Evolutionary conservation across 2,797 vertebrate genomes (phyloP).

Genomic region (Poeciliopsis presidionis): DNA sequence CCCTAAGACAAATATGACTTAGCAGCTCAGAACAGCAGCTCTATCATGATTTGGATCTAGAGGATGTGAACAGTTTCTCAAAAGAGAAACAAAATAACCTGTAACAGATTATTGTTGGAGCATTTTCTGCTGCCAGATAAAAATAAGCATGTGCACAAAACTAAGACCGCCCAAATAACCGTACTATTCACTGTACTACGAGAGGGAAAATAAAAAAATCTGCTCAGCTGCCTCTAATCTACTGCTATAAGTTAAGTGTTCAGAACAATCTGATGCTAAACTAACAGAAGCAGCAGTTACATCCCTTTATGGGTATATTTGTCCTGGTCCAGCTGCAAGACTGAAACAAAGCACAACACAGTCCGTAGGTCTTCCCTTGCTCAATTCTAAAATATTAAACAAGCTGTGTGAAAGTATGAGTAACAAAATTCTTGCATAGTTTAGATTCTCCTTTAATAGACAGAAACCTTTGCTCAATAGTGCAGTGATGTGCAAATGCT

Average conservation of each 20-base stretch:
- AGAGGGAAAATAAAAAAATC: background rate
- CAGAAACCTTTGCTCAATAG: background rate
- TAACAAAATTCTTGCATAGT: conserved; percentile 1
- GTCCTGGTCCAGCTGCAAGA: conserved; percentile 2
- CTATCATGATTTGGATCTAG: conserved; percentile 3
- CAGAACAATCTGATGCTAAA: conserved; percentile 1
- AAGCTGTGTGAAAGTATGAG: background rate
- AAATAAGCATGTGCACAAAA: background rate
- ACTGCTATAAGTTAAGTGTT: conserved; percentile 2
- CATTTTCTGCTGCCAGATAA: background rate
- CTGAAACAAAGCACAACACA: conserved; percentile 1
- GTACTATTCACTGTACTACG: background rate
- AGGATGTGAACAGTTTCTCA: background rate
- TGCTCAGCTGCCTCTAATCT: background rate
- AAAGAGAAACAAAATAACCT: background rate
- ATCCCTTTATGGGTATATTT: conserved; percentile 12
- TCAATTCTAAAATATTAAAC: background rate
- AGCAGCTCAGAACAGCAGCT: background rate
- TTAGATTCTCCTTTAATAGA: conserved; percentile 1
- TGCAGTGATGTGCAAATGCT: background rate
- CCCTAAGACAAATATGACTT: background rate
- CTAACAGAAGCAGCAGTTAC: conserved; percentile 4
- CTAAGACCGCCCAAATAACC: background rate
- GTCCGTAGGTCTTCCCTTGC: background rate
- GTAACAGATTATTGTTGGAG: background rate